These are phyloP conservation scores for Salvelinus fontinalis DNA, from an alignment of 2,113 vertebrate genomes.

Conservation along the genomic window DNA sequence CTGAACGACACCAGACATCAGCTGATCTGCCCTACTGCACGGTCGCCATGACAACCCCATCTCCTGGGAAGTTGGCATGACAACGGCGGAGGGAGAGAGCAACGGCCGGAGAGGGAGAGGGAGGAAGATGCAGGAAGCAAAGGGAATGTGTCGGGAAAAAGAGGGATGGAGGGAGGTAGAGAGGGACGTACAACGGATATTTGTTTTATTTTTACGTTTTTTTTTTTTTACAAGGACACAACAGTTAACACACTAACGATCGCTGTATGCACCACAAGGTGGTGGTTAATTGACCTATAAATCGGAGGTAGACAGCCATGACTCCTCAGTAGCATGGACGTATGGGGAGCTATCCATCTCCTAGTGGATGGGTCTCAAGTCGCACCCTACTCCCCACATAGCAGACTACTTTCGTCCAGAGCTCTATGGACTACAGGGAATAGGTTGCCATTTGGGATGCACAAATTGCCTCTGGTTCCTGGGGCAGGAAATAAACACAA, in stretches of 20 bases:
- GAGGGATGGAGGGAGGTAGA: neutral
- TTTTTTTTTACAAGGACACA: slow-evolving; percentile 10
- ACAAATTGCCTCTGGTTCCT: neutral
- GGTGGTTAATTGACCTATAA: slow-evolving; percentile 27
- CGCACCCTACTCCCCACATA: neutral
- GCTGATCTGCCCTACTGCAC: slow-evolving; percentile 81
- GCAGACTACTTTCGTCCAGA: too few relatives aligned
- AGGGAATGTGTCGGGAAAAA: slow-evolving; percentile 22
- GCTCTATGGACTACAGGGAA: too few relatives aligned
- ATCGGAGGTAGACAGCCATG: slow-evolving; percentile 16
- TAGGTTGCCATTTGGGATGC: too few relatives aligned
- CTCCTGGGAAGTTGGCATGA: slow-evolving; percentile 81
- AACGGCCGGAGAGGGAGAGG: slow-evolving; percentile 9
- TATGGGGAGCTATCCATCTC: slow-evolving; percentile 32
- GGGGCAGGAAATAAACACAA: slow-evolving; percentile 48
- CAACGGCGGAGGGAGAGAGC: slow-evolving; percentile 63
- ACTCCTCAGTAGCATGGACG: slow-evolving; percentile 9
- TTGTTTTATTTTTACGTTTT: neutral
- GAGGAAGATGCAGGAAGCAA: slow-evolving; percentile 25
- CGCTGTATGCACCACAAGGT: slow-evolving; percentile 12
- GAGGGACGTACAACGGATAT: neutral
- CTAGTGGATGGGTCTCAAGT: neutral
- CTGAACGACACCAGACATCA: slow-evolving; percentile 79
- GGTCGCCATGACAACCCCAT: slow-evolving; percentile 88
- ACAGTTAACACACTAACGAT: neutral